Evolutionary conservation across 2,113 vertebrate species (phyloP).

Genomic region (Suricata suricatta): DNA sequence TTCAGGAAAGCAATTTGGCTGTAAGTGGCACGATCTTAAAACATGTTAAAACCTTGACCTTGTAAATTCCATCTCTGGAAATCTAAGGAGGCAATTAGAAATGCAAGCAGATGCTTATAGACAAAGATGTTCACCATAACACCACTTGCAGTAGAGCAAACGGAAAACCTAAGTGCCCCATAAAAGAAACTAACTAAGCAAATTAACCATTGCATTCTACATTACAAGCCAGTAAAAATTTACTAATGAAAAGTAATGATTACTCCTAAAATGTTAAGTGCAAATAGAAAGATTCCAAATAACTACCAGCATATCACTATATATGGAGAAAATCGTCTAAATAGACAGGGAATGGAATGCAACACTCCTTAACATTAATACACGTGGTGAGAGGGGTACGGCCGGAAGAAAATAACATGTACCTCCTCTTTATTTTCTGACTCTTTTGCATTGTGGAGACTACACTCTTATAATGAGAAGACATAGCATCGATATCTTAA

Average conservation of each 20-base stretch:
- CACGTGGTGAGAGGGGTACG: fast-evolving
- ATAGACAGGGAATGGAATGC: fast-evolving
- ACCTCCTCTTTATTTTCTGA: background rate
- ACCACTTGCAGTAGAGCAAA: background rate
- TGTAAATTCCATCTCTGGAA: background rate
- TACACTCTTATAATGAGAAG: background rate
- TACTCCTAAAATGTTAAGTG: background rate
- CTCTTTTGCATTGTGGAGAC: background rate
- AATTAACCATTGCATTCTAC: background rate
- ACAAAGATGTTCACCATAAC: background rate
- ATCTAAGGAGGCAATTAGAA: background rate
- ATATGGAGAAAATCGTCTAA: background rate
- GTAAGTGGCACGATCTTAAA: background rate
- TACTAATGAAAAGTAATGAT: background rate
- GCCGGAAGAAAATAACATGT: fast-evolving
- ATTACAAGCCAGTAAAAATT: background rate
- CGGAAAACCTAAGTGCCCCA: background rate
- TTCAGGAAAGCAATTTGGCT: background rate
- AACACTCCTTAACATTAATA: background rate
- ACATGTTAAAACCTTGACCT: background rate
- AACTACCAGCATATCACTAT: fast-evolving
- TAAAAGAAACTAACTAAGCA: background rate
- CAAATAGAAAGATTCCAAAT: background rate
- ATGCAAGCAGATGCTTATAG: background rate
- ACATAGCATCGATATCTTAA: background rate